Conservation (phyloP, 2,113 vertebrate genomes). For the Nibea albiflora region DNA sequence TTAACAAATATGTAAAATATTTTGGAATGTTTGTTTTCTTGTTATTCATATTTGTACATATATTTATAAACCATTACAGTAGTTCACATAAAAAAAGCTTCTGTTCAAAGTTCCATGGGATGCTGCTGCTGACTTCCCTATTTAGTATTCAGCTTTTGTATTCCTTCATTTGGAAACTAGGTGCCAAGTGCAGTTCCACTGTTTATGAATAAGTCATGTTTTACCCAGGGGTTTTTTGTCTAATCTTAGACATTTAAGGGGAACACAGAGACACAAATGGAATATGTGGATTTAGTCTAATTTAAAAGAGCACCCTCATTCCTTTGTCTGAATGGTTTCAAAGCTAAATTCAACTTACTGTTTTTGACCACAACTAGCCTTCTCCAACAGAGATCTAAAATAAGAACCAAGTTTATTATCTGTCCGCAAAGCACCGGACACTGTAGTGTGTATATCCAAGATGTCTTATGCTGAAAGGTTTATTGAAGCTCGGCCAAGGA, state of each 20-base stretch:
- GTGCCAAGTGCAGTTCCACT: slow-evolving; percentile 73
- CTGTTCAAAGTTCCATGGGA: slow-evolving; percentile 57
- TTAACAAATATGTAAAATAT: slow-evolving; percentile 34
- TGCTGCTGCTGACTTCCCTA: slow-evolving; percentile 25
- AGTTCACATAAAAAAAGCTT: slow-evolving; percentile 32
- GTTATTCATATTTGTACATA: slow-evolving; percentile 45
- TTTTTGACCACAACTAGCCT: slow-evolving; percentile 4
- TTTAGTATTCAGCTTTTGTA: slow-evolving; percentile 67
- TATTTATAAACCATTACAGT: slow-evolving; percentile 44
- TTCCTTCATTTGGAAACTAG: slow-evolving; percentile 71
- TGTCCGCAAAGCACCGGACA: background rate
- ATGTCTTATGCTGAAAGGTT: too few relatives aligned
- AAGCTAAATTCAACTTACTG: slow-evolving; percentile 26
- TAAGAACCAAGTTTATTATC: background rate
- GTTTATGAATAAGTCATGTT: slow-evolving; percentile 80
- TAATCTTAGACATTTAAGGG: slow-evolving; percentile 73
- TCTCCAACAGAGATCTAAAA: background rate
- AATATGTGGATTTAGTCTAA: slow-evolving; percentile 53
- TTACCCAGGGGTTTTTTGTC: slow-evolving; percentile 67
- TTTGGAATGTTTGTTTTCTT: slow-evolving; percentile 56
- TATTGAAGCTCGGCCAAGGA: too few relatives aligned
- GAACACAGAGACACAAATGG: slow-evolving; percentile 67
- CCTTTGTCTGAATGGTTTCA: slow-evolving; percentile 13
- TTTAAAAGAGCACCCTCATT: slow-evolving; percentile 61
- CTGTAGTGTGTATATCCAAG: too few relatives aligned